Evolutionary conservation across 2,888 invertebrate species (phyloP), one percentile per base, ranked within the genome.

Genomic region (Eristalis pertinax): DNA sequence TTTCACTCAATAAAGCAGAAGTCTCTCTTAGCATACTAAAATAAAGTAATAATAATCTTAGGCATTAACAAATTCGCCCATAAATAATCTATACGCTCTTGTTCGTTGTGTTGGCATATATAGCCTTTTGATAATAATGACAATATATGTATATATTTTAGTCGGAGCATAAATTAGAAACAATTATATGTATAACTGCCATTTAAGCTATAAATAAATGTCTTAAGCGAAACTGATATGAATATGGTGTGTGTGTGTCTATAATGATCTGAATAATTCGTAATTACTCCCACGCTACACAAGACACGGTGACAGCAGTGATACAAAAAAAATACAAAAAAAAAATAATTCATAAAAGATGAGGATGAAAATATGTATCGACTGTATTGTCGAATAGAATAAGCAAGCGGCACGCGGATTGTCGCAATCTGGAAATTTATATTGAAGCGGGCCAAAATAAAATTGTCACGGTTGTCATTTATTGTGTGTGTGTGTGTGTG

Each of bases 191-290:
- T 58, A 78, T 84, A 84, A 84, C 78, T 78, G 73, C 73, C 84
- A 78, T 83, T 83, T 73, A 68, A 67, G 73, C 77, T 74, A 83
- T 68, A 74, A 74, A 79, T 84, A 79, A 68, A 73, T 77, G 77
- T 77, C 72, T 77, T 77, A 62, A 82, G 24, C 43, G 50, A 38
- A 72, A 60, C 35, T 62, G 43, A 29, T 29, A 62, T 63, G 32
- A 63, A 63, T 50, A 19, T 50, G n/a, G n/a, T n/a, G 50, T 43
- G n/a, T 43, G 43, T 43, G 43, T 56, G 35, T 74, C 22, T 73
- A 73, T 73, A 67, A 76, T 67, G 76, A 72, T 82, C 65, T 60
- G 7, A 77, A 72, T 76, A 76, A 83, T 83, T 83, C 63, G 50
- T 50, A 60, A 69, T 74, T 70, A 78, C 73, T 74, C 84, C 84